A percentile compares a stretch with the other conserved stretches of the same genome.
Evolutionary conservation across 2,113 vertebrate genomes (phyloP).

Genomic region (Thoracochromis brauschi): DNA sequence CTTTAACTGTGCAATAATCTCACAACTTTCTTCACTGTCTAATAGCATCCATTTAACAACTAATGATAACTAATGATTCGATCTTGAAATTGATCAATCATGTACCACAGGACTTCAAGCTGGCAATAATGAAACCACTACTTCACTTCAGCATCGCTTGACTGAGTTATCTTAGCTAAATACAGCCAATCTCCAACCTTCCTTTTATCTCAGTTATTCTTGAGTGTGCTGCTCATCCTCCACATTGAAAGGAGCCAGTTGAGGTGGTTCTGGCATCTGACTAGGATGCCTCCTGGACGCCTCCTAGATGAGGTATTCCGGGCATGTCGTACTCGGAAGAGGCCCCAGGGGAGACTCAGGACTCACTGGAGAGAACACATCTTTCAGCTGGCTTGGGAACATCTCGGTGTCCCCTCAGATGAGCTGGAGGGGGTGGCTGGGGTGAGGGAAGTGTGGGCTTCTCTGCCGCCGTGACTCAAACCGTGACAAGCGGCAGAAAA

Average conservation of each 20-base stretch:
- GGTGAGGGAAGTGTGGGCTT: background rate
- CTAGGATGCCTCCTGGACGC: background rate
- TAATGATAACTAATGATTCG: background rate
- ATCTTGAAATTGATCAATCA: background rate
- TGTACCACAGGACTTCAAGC: background rate
- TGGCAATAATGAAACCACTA: background rate
- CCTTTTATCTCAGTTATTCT: background rate
- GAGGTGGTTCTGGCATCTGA: background rate
- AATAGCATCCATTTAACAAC: background rate
- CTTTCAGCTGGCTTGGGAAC: background rate
- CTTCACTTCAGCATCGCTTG: background rate
- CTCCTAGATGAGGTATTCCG: rapidly evolving
- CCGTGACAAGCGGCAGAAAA: background rate
- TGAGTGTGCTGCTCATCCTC: background rate
- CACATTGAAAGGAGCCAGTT: background rate
- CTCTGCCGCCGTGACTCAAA: background rate
- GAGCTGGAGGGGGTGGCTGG: background rate
- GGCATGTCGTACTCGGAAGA: rapidly evolving
- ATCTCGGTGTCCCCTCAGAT: background rate
- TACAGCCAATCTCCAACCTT: background rate
- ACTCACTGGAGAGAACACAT: background rate
- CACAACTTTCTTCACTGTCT: background rate
- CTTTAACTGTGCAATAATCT: background rate
- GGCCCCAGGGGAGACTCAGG: background rate
- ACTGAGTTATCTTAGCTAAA: background rate